These are phyloP conservation scores for Trissonchulus sp. DNA, from an alignment of 2,888 invertebrate species.

Conservation along the genomic window DNA sequence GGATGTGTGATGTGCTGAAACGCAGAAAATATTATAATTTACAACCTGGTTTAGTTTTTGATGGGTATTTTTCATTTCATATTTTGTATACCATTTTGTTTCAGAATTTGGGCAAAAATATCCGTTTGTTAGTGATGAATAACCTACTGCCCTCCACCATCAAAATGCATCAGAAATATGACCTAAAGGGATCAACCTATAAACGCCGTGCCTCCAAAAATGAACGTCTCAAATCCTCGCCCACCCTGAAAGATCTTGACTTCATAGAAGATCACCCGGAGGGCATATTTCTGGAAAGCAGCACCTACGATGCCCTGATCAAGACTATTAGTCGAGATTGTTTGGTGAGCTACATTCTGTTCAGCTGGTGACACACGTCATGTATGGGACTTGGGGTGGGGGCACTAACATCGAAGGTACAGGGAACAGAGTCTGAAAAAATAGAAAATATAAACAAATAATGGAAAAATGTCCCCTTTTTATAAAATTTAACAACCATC, in stretches of 20 bases:
- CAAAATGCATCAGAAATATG: constrained; percentile 92
- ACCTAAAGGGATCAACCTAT: constrained; percentile 97
- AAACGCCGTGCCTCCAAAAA: constrained; percentile 93
- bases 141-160: constrained; percentile 92
- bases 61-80: constrained; percentile 25
- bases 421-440: no score
- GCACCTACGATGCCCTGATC: constrained; percentile 86
- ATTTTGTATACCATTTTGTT: no score
- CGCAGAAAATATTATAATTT: not conserved
- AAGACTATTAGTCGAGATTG: constrained; percentile 97
- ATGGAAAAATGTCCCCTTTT: no score
- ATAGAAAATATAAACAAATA: no score
- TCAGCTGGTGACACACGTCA: no score
- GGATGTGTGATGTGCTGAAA: not conserved
- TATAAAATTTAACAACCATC: no score
- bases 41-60: not conserved
- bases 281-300: constrained; percentile 87
- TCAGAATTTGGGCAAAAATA: constrained; percentile 96
- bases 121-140: constrained; percentile 96
- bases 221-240: constrained; percentile 81
- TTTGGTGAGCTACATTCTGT: constrained; percentile 63
- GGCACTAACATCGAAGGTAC: no score
- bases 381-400: no score
- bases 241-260: constrained; percentile 95
- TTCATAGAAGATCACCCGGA: constrained; percentile 94